Percentiles rank a stretch among this genome's conserved stretches.
Conservation (phyloP, 2,113 vertebrate species). For the Spea bombifrons region DNA sequence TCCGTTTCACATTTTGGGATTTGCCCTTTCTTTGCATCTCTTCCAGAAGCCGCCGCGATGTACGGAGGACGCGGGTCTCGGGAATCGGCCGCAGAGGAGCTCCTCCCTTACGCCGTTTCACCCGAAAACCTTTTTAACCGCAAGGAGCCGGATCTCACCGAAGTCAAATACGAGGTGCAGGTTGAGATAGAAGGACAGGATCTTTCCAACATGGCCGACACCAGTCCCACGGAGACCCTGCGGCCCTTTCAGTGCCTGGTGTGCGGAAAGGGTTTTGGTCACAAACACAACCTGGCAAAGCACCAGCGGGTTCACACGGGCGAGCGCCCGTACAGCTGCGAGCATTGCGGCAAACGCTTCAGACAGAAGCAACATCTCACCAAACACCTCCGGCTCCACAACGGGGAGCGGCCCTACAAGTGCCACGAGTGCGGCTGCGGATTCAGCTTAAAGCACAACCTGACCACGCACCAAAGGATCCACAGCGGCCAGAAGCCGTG, state of each 20-base stretch:
- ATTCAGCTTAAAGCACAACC: constrained; percentile 75
- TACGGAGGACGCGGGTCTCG: not conserved
- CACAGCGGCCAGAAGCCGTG: constrained; percentile 66
- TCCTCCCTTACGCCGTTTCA: not conserved
- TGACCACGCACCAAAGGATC: constrained; percentile 62
- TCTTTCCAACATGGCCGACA: not conserved
- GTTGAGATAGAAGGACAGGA: no score
- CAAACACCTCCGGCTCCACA: constrained; percentile 67
- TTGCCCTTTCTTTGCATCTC: not conserved
- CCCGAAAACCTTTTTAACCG: not conserved
- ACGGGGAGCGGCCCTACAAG: constrained; percentile 67
- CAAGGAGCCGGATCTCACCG: no score
- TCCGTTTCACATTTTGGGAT: not conserved
- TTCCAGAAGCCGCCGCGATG: not conserved
- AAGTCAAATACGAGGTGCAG: not conserved
- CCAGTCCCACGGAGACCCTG: not conserved
- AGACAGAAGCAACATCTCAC: constrained; percentile 69
- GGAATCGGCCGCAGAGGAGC: not conserved
- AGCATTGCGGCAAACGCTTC: constrained; percentile 66
- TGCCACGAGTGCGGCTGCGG: constrained; percentile 72
- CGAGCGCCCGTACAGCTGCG: constrained; percentile 63
- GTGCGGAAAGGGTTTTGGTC: constrained; percentile 65
- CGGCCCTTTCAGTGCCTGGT: not conserved
- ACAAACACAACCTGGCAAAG: constrained; percentile 69
- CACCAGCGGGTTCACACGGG: constrained; percentile 69